Conservation (phyloP, 2,113 vertebrate species). For the Daboia siamensis region DNA sequence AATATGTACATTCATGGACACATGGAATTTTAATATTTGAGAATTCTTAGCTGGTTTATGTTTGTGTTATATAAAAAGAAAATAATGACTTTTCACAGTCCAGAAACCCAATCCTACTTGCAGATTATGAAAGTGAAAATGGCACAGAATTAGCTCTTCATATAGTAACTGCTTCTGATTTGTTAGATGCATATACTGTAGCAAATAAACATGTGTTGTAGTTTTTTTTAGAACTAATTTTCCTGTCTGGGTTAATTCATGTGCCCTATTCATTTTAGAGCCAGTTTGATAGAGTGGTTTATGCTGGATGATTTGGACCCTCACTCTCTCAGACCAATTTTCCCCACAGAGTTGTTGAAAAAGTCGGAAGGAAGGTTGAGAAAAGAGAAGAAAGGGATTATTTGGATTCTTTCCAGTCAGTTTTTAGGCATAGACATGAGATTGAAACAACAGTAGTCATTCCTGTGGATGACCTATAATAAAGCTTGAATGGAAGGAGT, state of each 20-base stretch:
- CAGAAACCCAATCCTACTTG: neutral
- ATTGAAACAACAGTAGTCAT: neutral
- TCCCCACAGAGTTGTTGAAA: neutral
- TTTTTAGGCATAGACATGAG: neutral
- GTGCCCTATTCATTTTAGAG: neutral
- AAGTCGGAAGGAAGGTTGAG: neutral
- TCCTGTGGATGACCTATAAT: neutral
- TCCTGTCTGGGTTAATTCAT: neutral
- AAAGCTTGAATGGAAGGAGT: neutral
- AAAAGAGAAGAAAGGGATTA: neutral
- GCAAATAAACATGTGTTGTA: neutral
- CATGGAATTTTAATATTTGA: neutral
- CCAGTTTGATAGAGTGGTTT: neutral
- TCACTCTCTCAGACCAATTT: neutral
- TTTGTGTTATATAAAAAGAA: neutral
- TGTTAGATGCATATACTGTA: neutral
- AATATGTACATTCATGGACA: neutral
- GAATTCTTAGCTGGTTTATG: neutral
- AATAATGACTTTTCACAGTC: neutral
- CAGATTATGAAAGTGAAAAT: neutral
- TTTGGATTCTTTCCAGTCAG: neutral
- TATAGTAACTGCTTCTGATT: neutral
- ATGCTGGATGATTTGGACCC: neutral
- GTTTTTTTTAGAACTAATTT: neutral
- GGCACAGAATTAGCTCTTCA: neutral